A percentile compares a stretch with the other conserved stretches of the same genome.
Conservation (phyloP, 2,113 vertebrate genomes). For the Bubalus kerabau region DNA sequence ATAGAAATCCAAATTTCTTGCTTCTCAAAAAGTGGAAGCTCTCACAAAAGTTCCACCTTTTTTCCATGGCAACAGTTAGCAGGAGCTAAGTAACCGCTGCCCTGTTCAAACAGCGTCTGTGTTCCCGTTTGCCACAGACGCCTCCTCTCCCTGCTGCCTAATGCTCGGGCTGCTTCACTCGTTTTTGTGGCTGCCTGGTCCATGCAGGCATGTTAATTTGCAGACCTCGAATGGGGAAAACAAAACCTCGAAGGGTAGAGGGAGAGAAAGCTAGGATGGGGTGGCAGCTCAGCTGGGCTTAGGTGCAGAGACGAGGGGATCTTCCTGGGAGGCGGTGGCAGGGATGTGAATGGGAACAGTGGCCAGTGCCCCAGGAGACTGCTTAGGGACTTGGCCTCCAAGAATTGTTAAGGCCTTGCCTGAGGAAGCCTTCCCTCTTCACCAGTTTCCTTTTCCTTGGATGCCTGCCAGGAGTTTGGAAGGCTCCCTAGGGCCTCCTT, state of each 20-base stretch:
- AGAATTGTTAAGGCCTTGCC: not conserved
- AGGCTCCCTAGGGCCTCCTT: not conserved
- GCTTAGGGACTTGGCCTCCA: not conserved
- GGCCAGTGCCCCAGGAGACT: not conserved
- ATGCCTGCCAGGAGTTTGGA: not conserved
- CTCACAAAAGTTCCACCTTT: not conserved
- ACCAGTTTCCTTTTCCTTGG: not conserved
- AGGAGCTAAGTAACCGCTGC: not conserved
- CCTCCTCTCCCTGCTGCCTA: not conserved
- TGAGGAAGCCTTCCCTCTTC: not conserved
- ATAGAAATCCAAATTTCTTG: constrained; percentile 17
- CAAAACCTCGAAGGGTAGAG: not conserved
- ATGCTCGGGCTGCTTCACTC: not conserved
- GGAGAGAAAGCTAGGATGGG: not conserved
- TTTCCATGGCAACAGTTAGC: not conserved
- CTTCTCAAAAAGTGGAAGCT: not conserved
- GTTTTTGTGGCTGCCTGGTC: not conserved
- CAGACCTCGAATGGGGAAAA: not conserved
- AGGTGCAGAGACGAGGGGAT: not conserved
- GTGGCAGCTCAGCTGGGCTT: not conserved
- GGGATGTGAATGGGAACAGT: not conserved
- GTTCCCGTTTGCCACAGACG: not conserved
- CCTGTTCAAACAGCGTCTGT: not conserved
- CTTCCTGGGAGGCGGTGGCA: not conserved
- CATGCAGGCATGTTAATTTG: not conserved